A percentile compares a stretch with the other conserved stretches of the same genome.
These are phyloP conservation scores for Euura lappo DNA, from an alignment of 1,140 invertebrate species.

Conservation along the genomic window DNA sequence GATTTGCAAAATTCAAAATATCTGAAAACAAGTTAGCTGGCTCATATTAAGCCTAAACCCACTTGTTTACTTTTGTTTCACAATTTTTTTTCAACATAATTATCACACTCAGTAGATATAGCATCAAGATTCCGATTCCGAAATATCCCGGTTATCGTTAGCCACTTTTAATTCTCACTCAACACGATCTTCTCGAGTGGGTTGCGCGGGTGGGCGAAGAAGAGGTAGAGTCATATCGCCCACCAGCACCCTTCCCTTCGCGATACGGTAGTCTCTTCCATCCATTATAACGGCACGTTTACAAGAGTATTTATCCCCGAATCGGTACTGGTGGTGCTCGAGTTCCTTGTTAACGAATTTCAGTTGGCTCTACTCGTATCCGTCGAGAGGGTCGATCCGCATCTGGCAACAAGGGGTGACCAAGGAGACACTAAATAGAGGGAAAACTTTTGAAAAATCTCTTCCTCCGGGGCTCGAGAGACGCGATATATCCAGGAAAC, in stretches of 20 bases:
- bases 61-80: too few species aligned
- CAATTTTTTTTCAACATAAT: too few species aligned
- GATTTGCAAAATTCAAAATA: too few species aligned
- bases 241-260: not conserved
- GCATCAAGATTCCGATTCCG: too few species aligned
- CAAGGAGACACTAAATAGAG: not conserved
- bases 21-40: too few species aligned
- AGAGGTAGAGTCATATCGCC: not conserved
- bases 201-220: not conserved
- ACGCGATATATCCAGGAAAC: too few species aligned
- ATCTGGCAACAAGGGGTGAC: not conserved
- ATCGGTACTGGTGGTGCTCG: not conserved
- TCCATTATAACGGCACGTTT: not conserved
- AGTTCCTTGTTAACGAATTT: not conserved
- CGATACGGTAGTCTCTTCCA: not conserved
- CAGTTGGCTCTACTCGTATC: not conserved
- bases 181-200: not conserved
- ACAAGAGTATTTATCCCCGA: slow-evolving; percentile 7
- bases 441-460: not conserved
- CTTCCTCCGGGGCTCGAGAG: too few species aligned
- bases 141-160: too few species aligned
- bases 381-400: not conserved
- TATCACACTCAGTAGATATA: too few species aligned
- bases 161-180: not conserved
- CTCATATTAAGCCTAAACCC: too few species aligned